Evolutionary conservation across 2,888 invertebrate genomes (phyloP), one percentile per base, ranked within the genome.

Genomic region (Venusia cambrica): DNA sequence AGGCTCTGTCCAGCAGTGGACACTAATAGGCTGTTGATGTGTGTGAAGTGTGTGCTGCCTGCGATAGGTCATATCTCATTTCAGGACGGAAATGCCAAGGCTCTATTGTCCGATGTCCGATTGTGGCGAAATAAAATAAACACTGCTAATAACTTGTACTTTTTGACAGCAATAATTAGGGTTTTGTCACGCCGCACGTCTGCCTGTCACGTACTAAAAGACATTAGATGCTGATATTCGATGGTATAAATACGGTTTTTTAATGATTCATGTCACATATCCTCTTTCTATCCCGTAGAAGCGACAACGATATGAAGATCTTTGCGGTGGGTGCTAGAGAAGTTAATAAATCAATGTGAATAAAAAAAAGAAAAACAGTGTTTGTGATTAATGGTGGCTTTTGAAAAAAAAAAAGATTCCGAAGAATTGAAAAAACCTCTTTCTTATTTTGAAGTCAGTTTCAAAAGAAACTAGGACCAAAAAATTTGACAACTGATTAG

Each of bases 111-210:
- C 33, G 25, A 40, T 36, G 35, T 34, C 35, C 43, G 29, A 47
- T 36, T 25, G 25, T 44, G 35, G 54, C 34, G 57, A 54, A 54
- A 55, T 50, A 67, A 72, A 71, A 65, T 75, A 67, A 72, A 70
- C 58, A 69, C 55, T 51, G 47, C 53, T 74, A 68, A 72, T 70
- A 65, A 58, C 62, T 70, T 62, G 62, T 52, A 62, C 54, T 57
- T 49, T 53, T 40, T 69, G 78, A 81, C 80, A 78, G 72, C 65
- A 58, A 70, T 67, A 73, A 78, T 81, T 79, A 77, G 62, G 54
- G 51, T 58, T 65, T 70, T 81, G 81, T 81, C 80, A 84, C 78
- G 79, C 48, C 12, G 60, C 58, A 40, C 53, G 69, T 71, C 62
- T 50, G 52, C 57, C 65, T 69, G 67, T 78, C 79, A 81, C 78